Conservation (phyloP, 2,888 invertebrate species). For the Muschampia plurimacula region DNA sequence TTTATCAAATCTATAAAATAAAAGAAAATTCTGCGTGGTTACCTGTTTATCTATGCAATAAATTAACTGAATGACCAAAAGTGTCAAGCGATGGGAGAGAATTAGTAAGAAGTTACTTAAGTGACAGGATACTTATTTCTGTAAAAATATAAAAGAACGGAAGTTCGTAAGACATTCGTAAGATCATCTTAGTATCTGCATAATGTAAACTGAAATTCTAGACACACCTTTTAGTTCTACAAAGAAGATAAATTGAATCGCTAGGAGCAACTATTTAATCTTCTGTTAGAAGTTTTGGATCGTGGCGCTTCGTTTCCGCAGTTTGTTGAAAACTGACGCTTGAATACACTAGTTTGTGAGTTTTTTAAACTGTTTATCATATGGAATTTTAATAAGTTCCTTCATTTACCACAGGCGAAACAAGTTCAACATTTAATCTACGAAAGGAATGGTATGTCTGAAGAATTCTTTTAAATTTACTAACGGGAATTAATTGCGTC, state of each 20-base stretch:
- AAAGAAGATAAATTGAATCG: conserved; percentile 19
- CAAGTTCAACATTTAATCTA: not conserved
- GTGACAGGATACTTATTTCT: too few relatives aligned
- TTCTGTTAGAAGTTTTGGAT: conserved; percentile 27
- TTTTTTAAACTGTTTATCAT: conserved; percentile 35
- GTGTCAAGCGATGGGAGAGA: too few relatives aligned
- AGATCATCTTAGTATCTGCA: not conserved
- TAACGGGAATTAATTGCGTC: too few relatives aligned
- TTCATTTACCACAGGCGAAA: conserved; percentile 2
- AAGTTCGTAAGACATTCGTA: too few relatives aligned
- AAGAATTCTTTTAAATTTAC: not conserved
- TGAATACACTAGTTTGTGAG: conserved; percentile 25
- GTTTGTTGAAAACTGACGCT: conserved; percentile 30
- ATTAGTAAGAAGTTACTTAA: too few relatives aligned
- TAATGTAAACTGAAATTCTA: conserved; percentile 3
- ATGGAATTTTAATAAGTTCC: conserved; percentile 16
- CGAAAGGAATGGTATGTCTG: not conserved
- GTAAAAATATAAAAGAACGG: too few relatives aligned
- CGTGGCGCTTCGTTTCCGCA: conserved; percentile 20
- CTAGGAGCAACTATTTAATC: conserved; percentile 28
- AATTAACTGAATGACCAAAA: too few relatives aligned
- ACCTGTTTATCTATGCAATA: too few relatives aligned
- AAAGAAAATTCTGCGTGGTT: too few relatives aligned
- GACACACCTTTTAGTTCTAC: not conserved
- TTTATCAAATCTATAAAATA: too few relatives aligned